Base-by-base conservation (phyloP, 2,113 vertebrate species). In the Zosterops borbonicus region DNA sequence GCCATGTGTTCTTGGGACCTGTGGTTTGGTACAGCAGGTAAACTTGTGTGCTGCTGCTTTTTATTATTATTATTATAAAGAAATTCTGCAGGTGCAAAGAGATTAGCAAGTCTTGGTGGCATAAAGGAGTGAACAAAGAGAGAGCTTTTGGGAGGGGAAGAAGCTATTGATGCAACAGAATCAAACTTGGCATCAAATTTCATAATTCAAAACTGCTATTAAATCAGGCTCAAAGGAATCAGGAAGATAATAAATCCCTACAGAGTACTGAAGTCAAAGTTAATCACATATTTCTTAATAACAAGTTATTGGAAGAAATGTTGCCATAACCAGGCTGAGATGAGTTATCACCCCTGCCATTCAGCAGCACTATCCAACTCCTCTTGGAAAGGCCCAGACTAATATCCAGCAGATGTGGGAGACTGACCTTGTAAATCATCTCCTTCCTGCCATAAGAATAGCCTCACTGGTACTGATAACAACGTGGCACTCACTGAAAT, bases 121-220 rank as follows among this genome's bases (percentile, higher is more conserved):
- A 25, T 23, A 67, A 68, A 88, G 22, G 35, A 89, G 3, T 41
- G 27, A 75, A 75, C 6, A 58, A 89, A 65, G 31, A n/a, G 9
- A 35, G 78, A 62, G 7, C 3, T 73, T 58, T 12, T 18, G 4
- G 1, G 9, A 2, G 4, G 24, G 18, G 14, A 6, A 6, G 6
- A 12, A 6, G 29, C 12, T 56, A 5, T 46, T 58, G 65, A 42
- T 49, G 41, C 18, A 73, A 64, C 31, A 0, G 1, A 76, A 50
- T 63, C 33, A 67, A 77, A 87, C 11, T 5, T 77, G 41, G 14
- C 53, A 76, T 62, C 41, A 59, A 60, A 59, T 71, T 63, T 83
- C 37, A 12, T 76, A 13, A 25, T 39, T 88, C 29, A 55, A 63
- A 90, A 53, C 50, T 83, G 16, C 67, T 76, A 50, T 65, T 31